Conservation (phyloP, 2,113 vertebrate genomes). For the Pteruthius melanotis region DNA sequence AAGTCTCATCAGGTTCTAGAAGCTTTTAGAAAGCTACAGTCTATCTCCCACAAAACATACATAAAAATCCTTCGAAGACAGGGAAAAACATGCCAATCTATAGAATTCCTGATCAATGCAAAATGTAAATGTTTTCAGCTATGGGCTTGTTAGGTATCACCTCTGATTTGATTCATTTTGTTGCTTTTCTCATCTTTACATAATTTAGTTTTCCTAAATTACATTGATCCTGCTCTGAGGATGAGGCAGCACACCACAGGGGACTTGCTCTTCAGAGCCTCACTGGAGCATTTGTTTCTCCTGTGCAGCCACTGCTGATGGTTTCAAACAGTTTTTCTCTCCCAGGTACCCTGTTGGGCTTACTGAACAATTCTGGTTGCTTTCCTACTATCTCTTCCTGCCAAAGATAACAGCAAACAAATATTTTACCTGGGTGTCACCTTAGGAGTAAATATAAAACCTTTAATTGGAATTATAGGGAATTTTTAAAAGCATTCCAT, state of each 20-base stretch:
- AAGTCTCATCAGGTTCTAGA: background rate
- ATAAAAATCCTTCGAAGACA: background rate
- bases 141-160: background rate
- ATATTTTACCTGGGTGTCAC: background rate
- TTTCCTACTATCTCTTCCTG: background rate
- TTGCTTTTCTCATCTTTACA: background rate
- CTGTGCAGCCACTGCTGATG: background rate
- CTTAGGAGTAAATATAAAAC: constrained; percentile 1
- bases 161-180: background rate
- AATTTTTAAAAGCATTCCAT: background rate
- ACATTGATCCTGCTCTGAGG: background rate
- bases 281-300: background rate
- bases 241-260: background rate
- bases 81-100: background rate
- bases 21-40: background rate
- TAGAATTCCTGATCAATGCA: background rate
- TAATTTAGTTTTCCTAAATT: background rate
- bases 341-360: background rate
- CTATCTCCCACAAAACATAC: background rate
- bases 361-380: background rate
- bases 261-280: background rate
- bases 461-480: background rate
- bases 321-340: background rate
- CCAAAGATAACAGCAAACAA: background rate
- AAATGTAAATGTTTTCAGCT: background rate